These are phyloP conservation scores for Malurus alboscapulatus DNA, from an alignment of 2,113 vertebrate genomes.

Conservation along the genomic window DNA sequence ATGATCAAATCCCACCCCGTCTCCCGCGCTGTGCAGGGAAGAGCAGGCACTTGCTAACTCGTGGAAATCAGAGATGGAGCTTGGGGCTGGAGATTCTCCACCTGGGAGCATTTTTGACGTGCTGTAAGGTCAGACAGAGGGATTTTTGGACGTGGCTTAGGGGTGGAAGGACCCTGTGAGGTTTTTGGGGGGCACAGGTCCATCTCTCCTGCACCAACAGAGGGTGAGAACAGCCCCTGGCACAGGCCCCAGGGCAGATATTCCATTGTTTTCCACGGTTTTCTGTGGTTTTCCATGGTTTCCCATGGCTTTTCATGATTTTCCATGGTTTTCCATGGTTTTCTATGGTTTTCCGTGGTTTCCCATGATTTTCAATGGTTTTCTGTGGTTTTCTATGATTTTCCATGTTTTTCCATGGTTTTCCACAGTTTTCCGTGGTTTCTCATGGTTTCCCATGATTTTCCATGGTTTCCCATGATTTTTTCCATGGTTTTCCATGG, in stretches of 20 bases:
- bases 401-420: no score
- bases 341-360: no score
- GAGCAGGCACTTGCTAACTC: not conserved
- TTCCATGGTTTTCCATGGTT: no score
- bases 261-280: no score
- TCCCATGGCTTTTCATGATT: no score
- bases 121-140: accelerated
- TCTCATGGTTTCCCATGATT: no score
- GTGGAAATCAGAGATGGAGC: not conserved
- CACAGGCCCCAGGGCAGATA: not conserved
- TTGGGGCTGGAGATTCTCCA: not conserved
- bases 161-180: not conserved
- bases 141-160: not conserved
- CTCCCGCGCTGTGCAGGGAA: not conserved
- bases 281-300: no score
- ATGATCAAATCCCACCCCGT: not conserved
- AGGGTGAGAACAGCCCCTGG: not conserved
- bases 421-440: no score
- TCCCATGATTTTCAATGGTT: no score
- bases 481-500: no score
- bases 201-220: not conserved
- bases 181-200: not conserved
- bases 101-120: accelerated
- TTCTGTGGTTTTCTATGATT: no score
- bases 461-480: no score